Conservation (phyloP, 2,113 vertebrate species). For the Empidonax traillii region DNA sequence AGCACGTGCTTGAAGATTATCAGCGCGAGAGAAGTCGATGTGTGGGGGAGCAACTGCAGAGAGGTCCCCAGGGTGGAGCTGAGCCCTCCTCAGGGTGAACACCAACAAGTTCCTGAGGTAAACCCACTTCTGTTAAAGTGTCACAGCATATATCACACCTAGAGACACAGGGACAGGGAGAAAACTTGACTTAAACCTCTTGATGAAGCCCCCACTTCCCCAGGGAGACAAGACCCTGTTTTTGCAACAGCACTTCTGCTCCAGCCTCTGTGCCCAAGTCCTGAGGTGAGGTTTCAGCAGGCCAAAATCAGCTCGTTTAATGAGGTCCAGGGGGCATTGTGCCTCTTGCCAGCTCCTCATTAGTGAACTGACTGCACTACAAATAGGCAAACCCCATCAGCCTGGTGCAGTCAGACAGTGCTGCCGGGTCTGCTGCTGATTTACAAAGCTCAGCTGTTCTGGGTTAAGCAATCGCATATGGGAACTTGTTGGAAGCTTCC, state of each 20-base stretch:
- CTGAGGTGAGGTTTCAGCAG: neutral
- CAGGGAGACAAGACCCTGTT: fast-evolving
- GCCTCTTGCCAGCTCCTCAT: conserved; percentile 15
- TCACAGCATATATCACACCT: neutral
- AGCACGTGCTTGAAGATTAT: fast-evolving
- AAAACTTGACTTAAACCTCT: neutral
- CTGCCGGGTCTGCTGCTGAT: conserved; percentile 39
- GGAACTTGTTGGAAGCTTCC: conserved; percentile 37
- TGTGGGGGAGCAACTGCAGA: fast-evolving
- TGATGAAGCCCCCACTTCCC: neutral
- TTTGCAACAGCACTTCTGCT: neutral
- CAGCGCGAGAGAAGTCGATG: fast-evolving
- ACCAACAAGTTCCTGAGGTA: neutral
- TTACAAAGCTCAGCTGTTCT: conserved; percentile 46
- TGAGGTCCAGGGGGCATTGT: neutral
- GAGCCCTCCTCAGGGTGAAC: too few species aligned
- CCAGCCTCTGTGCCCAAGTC: neutral
- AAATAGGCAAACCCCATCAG: neutral
- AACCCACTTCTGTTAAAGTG: neutral
- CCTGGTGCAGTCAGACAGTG: neutral
- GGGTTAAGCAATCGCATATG: conserved; percentile 9
- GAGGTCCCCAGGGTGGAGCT: fast-evolving
- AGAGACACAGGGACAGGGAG: neutral
- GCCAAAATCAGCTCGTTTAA: neutral
- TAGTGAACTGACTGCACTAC: neutral